These are phyloP conservation scores for Phoebastria nigripes DNA, from an alignment of 2,797 vertebrate species.

Conservation along the genomic window DNA sequence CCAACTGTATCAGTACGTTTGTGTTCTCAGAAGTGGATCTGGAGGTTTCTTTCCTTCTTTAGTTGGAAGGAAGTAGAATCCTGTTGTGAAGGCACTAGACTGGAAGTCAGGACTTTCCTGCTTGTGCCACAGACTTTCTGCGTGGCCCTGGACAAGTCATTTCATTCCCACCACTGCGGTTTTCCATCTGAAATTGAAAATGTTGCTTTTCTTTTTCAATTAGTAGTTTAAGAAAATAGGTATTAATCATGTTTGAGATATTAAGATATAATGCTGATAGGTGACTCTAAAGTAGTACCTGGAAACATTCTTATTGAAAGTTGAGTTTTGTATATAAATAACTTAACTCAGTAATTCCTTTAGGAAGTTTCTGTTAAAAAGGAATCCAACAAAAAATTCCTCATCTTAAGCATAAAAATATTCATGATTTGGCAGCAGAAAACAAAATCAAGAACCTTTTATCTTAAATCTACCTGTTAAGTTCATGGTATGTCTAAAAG, in stretches of 20 bases:
- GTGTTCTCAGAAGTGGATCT: not conserved
- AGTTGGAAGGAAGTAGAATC: not conserved
- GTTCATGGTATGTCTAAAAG: not conserved
- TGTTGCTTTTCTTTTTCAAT: not conserved
- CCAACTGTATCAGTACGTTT: fast-evolving
- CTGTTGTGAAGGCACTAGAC: not conserved
- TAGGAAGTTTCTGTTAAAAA: not conserved
- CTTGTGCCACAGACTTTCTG: not conserved
- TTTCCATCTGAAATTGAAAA: not conserved
- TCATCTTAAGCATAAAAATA: not conserved
- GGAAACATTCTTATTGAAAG: not conserved
- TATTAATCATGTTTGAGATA: not conserved
- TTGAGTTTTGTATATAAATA: not conserved
- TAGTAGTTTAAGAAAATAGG: not conserved
- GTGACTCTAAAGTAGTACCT: not conserved
- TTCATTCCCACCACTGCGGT: not conserved
- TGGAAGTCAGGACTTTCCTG: not conserved
- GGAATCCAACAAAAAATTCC: not conserved
- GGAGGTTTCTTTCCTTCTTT: not conserved
- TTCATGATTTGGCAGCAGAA: not conserved
- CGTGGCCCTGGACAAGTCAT: not conserved
- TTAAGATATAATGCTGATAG: not conserved
- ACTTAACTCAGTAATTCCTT: not conserved
- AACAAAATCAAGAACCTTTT: not conserved
- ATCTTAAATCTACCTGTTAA: not conserved